Conservation (phyloP, 2,797 vertebrate species). For the Coregonus sp. region DNA sequence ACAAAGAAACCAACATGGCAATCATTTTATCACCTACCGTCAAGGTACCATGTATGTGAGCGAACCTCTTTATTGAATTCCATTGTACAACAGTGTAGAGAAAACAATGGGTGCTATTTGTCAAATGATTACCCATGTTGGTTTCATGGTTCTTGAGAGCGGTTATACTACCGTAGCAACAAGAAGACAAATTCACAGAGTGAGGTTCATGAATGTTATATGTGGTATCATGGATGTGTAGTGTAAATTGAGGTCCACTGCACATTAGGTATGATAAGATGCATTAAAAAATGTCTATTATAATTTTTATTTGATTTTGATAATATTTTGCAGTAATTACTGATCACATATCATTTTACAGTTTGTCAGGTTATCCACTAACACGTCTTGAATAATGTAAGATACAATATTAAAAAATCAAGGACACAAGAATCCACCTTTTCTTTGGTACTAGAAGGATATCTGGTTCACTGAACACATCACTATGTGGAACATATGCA, state of each 20-base stretch:
- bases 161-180: neutral
- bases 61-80: too few species aligned
- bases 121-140: neutral
- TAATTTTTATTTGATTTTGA: constrained; percentile 2
- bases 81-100: neutral
- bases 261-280: constrained; percentile 29
- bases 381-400: constrained; percentile 54
- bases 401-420: neutral
- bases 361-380: constrained; percentile 64
- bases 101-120: neutral
- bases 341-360: constrained; percentile 70
- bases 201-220: constrained; percentile 32
- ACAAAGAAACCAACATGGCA: neutral
- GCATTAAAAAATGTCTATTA: too few species aligned
- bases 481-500: constrained; percentile 13
- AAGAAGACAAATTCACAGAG: constrained; percentile 23
- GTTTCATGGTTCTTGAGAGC: neutral
- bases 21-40: too few species aligned
- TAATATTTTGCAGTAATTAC: constrained; percentile 71
- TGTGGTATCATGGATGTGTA: constrained; percentile 36
- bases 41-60: too few species aligned
- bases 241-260: constrained; percentile 28
- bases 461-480: constrained; percentile 20
- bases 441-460: constrained; percentile 13
- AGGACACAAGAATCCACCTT: neutral